A percentile compares a stretch with the other conserved stretches of the same genome.
These are phyloP conservation scores for Onychomys torridus DNA, from an alignment of 2,797 vertebrate genomes.

Conservation along the genomic window DNA sequence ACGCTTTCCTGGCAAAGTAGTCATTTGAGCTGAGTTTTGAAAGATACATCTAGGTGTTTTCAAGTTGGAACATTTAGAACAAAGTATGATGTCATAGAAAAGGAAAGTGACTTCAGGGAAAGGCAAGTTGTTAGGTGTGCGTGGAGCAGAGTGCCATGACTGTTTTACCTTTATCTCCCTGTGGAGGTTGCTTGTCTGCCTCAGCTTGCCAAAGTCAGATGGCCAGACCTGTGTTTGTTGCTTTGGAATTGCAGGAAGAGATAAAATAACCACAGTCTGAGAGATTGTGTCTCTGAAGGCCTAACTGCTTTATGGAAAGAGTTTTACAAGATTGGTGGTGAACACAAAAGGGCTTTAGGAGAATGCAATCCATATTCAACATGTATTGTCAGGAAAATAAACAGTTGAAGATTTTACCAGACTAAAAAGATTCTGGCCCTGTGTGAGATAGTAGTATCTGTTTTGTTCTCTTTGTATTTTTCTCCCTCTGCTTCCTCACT, in stretches of 20 bases:
- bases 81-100: neutral
- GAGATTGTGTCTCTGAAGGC: neutral
- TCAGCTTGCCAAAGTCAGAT: neutral
- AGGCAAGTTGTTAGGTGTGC: neutral
- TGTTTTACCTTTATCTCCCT: neutral
- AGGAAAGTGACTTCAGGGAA: neutral
- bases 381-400: constrained; percentile 1
- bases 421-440: neutral
- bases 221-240: neutral
- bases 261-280: neutral
- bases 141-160: neutral
- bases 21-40: neutral
- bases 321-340: neutral
- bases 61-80: neutral
- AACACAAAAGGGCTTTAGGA: constrained; percentile 8
- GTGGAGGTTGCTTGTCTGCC: neutral
- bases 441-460: neutral
- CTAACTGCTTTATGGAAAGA: neutral
- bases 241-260: neutral
- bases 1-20: neutral
- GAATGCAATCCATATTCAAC: neutral
- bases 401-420: neutral
- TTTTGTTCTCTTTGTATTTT: neutral
- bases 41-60: constrained; percentile 8
- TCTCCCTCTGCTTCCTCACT: neutral